Conservation (phyloP, 1,140 invertebrate species). For the Drosophila nigromelanica region DNA sequence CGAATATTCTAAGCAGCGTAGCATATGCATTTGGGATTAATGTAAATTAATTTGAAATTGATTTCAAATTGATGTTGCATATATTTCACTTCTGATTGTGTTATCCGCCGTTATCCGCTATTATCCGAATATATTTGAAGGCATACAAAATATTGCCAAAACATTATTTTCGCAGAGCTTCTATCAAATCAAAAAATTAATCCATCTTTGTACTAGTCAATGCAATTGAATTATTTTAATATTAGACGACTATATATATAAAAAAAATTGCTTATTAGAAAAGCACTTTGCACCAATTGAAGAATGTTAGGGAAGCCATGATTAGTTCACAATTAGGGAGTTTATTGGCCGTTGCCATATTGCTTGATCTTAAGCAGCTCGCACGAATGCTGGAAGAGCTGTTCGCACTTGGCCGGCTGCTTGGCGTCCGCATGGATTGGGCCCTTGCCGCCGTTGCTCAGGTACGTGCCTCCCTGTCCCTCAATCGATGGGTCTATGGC, state of each 20-base stretch:
- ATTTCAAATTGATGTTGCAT: conserved; percentile 19
- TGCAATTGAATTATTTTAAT: conserved; percentile 1
- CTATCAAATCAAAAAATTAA: conserved; percentile 4
- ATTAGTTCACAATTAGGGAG: conserved; percentile 3
- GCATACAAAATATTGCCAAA: conserved; percentile 3
- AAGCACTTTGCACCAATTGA: conserved; percentile 57
- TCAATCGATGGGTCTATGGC: conserved; percentile 90
- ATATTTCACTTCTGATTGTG: conserved; percentile 13
- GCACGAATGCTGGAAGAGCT: conserved; percentile 85
- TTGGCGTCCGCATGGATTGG: conserved; percentile 70
- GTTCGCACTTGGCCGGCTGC: conserved; percentile 76
- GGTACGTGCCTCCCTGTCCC: conserved; percentile 89
- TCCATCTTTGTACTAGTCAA: neutral
- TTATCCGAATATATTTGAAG: conserved; percentile 16
- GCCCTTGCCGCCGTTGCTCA: conserved; percentile 87
- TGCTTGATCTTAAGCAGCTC: conserved; percentile 84
- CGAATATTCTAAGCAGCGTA: conserved; percentile 8
- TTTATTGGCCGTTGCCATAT: conserved; percentile 75
- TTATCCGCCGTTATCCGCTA: conserved; percentile 27
- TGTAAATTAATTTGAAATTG: neutral
- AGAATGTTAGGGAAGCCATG: conserved; percentile 30
- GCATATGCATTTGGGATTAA: neutral
- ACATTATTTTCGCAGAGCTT: no score
- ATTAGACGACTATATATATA: neutral
- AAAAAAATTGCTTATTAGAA: conserved; percentile 11